Evolutionary conservation across 53 echinoderm and acorn worm species (phyloP).

Genomic region (Paelopatides confundens): DNA sequence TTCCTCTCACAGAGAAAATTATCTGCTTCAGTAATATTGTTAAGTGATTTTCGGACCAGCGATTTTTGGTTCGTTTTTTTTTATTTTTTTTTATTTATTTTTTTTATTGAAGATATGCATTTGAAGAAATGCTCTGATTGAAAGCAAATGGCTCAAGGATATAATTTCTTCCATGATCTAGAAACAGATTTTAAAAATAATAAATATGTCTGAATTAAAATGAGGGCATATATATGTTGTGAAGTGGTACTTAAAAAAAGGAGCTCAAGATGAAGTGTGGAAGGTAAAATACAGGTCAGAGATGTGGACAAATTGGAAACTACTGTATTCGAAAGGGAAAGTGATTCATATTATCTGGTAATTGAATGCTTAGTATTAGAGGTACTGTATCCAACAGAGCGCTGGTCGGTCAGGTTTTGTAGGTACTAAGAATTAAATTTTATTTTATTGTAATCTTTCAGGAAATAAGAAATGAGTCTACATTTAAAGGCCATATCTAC

Average conservation of each 20-base stretch:
- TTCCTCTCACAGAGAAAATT: neutral
- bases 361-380: too few relatives aligned
- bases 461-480: too few relatives aligned
- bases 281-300: too few relatives aligned
- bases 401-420: too few relatives aligned
- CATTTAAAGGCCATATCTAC: too few relatives aligned
- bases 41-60: neutral
- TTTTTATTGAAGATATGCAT: neutral
- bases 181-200: neutral
- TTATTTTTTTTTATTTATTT: neutral
- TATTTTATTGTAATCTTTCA: too few relatives aligned
- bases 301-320: too few relatives aligned
- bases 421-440: too few relatives aligned
- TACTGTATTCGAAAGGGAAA: too few relatives aligned
- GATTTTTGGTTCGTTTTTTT: neutral
- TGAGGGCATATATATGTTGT: neutral
- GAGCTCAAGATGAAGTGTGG: neutral
- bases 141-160: neutral
- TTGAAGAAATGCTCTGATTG: neutral
- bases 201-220: neutral
- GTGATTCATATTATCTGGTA: too few relatives aligned
- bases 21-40: slow-evolving; percentile 10
- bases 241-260: neutral
- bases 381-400: too few relatives aligned
- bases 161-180: neutral